Evolutionary conservation across 53 echinoderm and acorn worm genomes (phyloP).

Genomic region (Henricia sp.): DNA sequence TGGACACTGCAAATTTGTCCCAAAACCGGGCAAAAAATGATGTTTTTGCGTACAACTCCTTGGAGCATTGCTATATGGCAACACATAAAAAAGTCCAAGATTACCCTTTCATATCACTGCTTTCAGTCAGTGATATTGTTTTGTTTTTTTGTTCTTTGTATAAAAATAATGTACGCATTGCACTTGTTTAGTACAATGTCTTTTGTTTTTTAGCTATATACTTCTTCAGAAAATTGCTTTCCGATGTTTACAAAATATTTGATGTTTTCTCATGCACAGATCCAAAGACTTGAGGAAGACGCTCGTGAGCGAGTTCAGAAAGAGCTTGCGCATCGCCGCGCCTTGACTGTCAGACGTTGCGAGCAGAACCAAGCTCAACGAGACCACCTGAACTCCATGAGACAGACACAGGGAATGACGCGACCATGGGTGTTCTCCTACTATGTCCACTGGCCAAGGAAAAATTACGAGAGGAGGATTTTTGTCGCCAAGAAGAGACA

Average conservation of each 20-base stretch:
- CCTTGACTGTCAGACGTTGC: conserved; percentile 71
- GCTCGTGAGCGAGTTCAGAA: conserved; percentile 78
- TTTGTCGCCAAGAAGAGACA: conserved; percentile 77
- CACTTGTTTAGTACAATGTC: too few relatives aligned
- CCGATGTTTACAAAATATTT: too few relatives aligned
- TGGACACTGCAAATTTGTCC: too few relatives aligned
- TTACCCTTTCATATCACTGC: neutral
- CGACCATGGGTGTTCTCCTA: conserved; percentile 92
- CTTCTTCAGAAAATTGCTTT: neutral
- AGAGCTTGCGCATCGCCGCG: conserved; percentile 70
- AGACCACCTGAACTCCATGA: conserved; percentile 78
- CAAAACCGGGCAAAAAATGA: too few relatives aligned
- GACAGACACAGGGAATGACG: conserved; percentile 93
- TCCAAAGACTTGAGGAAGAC: conserved; percentile 82
- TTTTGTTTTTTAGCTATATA: too few relatives aligned
- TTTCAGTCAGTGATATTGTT: neutral
- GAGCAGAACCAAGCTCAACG: conserved; percentile 80
- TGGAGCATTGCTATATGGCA: too few relatives aligned
- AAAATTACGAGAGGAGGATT: conserved; percentile 84
- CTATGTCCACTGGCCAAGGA: conserved; percentile 94
- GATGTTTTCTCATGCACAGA: conserved; percentile 41
- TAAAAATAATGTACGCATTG: too few relatives aligned
- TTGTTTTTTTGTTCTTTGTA: neutral
- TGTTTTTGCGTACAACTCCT: too few relatives aligned
- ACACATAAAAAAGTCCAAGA: too few relatives aligned